These are phyloP conservation scores for Babylonia areolata DNA, from an alignment of 1,140 invertebrate genomes.

Conservation along the genomic window DNA sequence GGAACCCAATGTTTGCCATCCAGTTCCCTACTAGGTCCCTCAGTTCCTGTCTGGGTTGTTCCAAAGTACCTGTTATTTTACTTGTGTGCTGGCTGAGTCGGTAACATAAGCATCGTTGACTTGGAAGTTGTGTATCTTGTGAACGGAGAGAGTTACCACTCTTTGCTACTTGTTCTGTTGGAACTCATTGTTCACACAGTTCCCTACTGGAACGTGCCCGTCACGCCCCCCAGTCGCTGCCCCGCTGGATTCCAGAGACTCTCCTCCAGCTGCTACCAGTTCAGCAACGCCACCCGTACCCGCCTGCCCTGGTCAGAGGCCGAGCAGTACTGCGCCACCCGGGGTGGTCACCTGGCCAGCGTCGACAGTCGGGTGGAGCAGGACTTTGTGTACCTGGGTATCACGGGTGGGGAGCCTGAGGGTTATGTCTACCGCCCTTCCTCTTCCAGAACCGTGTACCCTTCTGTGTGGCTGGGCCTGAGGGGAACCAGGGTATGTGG, in stretches of 20 bases:
- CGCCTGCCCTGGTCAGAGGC: background rate
- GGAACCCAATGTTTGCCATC: too few species aligned
- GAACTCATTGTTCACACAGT: conserved; percentile 3
- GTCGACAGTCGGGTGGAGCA: conserved; percentile 4
- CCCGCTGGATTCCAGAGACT: background rate
- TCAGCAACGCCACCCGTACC: background rate
- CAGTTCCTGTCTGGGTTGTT: too few species aligned
- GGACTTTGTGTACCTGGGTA: conserved; percentile 9
- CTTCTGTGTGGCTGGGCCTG: background rate
- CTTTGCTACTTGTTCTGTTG: too few species aligned
- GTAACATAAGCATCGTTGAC: too few species aligned
- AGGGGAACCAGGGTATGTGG: background rate
- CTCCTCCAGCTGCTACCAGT: background rate
- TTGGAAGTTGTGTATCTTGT: too few species aligned
- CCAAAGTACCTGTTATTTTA: too few species aligned
- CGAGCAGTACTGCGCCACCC: background rate
- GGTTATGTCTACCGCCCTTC: background rate
- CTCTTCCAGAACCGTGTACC: background rate
- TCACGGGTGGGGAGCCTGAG: background rate
- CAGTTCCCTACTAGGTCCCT: too few species aligned
- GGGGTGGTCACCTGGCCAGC: conserved; percentile 3
- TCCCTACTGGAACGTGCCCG: background rate
- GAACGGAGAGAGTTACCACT: too few species aligned
- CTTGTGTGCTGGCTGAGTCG: too few species aligned
- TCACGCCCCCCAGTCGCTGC: background rate